A percentile compares a stretch with the other conserved stretches of the same genome.
Conservation (phyloP, 2,888 invertebrate species). For the Capitulum mitella region DNA sequence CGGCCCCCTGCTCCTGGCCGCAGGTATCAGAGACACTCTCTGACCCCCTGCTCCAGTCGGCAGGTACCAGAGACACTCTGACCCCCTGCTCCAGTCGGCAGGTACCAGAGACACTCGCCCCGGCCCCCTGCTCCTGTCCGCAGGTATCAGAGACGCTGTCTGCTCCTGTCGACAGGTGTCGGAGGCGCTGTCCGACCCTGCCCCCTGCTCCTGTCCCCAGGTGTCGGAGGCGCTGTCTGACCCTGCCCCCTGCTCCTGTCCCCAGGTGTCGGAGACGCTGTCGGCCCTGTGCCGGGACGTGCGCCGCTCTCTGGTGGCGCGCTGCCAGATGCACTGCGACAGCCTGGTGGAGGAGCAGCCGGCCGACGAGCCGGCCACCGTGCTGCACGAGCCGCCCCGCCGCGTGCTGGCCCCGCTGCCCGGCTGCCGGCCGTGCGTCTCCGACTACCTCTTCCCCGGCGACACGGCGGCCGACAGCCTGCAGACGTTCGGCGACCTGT, state of each 20-base stretch:
- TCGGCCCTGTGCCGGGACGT: slow-evolving; percentile 72
- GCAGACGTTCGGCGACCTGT: slow-evolving; percentile 68
- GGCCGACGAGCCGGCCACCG: slow-evolving; percentile 49
- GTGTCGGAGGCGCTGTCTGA: slow-evolving; percentile 49
- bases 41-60: slow-evolving; percentile 46
- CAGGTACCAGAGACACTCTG: no score
- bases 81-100: background rate
- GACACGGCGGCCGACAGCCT: slow-evolving; percentile 76
- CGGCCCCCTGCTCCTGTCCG: no score
- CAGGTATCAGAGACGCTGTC: no score
- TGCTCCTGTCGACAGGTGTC: background rate
- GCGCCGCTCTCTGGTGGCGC: slow-evolving; percentile 69
- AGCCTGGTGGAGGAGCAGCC: slow-evolving; percentile 75
- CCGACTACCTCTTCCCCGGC: slow-evolving; percentile 86
- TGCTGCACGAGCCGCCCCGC: slow-evolving; percentile 81
- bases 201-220: background rate
- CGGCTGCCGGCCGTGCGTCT: slow-evolving; percentile 58
- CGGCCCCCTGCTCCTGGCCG: no score
- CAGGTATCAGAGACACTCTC: no score
- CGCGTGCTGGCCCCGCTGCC: slow-evolving; percentile 70
- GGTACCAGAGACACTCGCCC: slow-evolving; percentile 48
- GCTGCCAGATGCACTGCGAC: slow-evolving; percentile 88
- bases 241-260: background rate
- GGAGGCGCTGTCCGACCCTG: no score
- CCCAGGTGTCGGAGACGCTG: slow-evolving; percentile 57